phyloP scores from a whole-genome alignment of 2,113 vertebrate genomes.

The Mus pahari region DNA sequence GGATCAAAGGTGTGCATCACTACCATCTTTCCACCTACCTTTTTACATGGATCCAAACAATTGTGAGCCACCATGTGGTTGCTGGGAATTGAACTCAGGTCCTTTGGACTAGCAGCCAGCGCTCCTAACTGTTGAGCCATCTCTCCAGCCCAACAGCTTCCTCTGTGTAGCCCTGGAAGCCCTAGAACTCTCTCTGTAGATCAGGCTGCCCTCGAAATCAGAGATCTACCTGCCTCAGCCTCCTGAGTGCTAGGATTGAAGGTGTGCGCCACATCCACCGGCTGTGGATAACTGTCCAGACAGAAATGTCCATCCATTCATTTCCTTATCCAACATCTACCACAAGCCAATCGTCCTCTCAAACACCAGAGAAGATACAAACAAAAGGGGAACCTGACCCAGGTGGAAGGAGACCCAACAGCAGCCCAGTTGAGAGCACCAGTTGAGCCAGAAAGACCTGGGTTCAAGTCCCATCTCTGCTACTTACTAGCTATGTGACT shows the following conservation, averaged over 20 bases:
- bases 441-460: background rate
- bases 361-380: background rate
- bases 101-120: too few species aligned
- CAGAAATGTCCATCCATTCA: background rate
- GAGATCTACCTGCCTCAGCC: background rate
- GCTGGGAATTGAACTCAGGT: too few species aligned
- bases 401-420: background rate
- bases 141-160: too few species aligned
- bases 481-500: background rate
- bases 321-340: background rate
- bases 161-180: background rate
- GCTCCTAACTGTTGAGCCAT: too few species aligned
- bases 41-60: too few species aligned
- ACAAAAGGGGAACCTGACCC: background rate
- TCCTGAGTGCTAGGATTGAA: background rate
- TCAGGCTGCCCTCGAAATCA: background rate
- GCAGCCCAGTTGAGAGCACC: background rate
- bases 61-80: too few species aligned
- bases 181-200: background rate
- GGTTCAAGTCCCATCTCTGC: background rate
- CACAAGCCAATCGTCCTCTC: background rate
- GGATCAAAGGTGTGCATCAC: too few species aligned
- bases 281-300: slow-evolving; percentile 3
- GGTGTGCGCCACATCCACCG: background rate
- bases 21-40: too few species aligned